phyloP scores from a whole-genome alignment of 35 echinoderm and acorn worm species.

The Apostichopus japonicus region DNA sequence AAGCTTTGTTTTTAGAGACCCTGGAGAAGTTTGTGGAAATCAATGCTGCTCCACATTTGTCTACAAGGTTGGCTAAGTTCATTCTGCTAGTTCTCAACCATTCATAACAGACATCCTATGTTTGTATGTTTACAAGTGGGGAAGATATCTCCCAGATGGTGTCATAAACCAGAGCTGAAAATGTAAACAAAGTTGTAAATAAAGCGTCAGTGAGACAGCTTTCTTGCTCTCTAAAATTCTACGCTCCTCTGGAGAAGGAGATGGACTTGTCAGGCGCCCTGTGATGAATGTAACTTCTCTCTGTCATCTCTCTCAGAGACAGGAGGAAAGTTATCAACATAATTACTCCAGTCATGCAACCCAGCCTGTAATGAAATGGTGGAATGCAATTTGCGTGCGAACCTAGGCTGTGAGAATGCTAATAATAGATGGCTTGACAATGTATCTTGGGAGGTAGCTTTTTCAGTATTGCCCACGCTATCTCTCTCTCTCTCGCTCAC shows the following conservation, averaged over 20 bases:
- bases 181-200: slow-evolving; percentile 50
- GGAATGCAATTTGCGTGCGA: slow-evolving; percentile 43
- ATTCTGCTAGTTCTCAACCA: no score
- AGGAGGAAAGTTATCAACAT: slow-evolving; percentile 20
- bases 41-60: no score
- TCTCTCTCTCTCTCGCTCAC: no score
- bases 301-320: not conserved
- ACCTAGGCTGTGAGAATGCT: not conserved
- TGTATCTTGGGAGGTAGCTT: not conserved
- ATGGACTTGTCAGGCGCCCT: not conserved
- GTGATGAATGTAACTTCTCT: slow-evolving; percentile 21
- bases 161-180: not conserved
- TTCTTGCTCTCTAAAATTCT: not conserved
- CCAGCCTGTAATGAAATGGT: slow-evolving; percentile 2
- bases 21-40: not conserved
- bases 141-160: slow-evolving; percentile 11
- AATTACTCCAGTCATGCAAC: slow-evolving; percentile 21
- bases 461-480: not conserved
- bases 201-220: slow-evolving; percentile 14
- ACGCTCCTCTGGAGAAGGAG: not conserved
- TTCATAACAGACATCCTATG: slow-evolving; percentile 7
- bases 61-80: no score
- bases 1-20: not conserved
- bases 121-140: slow-evolving; percentile 22
- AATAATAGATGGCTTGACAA: slow-evolving; percentile 35